Conservation (phyloP, 2,797 vertebrate species). For the Hoplostethus mediterraneus region DNA sequence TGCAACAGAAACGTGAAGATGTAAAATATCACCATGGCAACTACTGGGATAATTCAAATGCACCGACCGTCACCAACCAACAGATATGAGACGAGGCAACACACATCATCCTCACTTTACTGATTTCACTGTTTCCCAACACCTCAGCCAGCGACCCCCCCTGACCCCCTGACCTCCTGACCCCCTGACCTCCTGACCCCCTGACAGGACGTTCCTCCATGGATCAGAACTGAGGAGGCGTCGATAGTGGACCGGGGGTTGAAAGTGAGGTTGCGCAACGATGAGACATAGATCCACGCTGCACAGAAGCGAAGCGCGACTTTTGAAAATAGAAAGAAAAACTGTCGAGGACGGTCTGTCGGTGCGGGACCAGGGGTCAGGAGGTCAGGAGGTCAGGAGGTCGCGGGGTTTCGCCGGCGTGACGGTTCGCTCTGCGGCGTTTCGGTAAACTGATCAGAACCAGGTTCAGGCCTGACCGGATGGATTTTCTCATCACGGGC, state of each 20-base stretch:
- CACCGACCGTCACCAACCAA: too few relatives aligned
- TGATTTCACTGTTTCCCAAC: conserved; percentile 10
- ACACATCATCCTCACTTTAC: neutral
- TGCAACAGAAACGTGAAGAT: too few relatives aligned
- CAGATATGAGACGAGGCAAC: too few relatives aligned
- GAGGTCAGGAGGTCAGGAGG: conserved; percentile 38
- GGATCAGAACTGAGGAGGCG: conserved; percentile 25
- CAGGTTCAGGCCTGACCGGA: conserved; percentile 32
- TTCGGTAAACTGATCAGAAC: conserved; percentile 20
- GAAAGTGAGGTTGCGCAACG: conserved; percentile 21
- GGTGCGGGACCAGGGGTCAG: conserved; percentile 35
- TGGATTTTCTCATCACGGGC: conserved; percentile 77
- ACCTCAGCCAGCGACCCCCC: neutral
- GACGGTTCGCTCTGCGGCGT: conserved; percentile 21
- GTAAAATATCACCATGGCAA: too few relatives aligned
- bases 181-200: neutral
- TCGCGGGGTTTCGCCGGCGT: conserved; percentile 15
- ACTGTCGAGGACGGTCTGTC: neutral
- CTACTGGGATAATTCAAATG: too few relatives aligned
- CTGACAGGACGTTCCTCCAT: too few relatives aligned
- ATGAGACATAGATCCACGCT: neutral
- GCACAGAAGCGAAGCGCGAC: neutral
- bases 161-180: neutral
- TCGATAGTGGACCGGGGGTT: conserved; percentile 43
- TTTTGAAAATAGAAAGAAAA: too few relatives aligned